Evolutionary conservation across 2,888 invertebrate genomes (phyloP).

Genomic region (Helobdella robusta): DNA sequence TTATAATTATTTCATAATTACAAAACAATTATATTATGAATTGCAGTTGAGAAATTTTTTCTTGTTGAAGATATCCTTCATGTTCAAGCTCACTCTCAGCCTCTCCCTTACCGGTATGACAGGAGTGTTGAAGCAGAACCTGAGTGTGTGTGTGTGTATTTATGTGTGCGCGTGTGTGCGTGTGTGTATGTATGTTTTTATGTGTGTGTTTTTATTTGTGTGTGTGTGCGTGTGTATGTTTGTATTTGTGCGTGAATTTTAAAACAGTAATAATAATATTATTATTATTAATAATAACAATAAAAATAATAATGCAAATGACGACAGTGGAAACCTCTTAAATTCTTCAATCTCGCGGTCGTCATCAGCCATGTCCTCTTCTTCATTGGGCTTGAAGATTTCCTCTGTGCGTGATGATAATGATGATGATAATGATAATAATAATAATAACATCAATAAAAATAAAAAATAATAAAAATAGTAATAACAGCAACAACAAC

Average conservation of each 20-base stretch:
- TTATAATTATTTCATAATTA: no score
- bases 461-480: not conserved
- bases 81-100: constrained; percentile 64
- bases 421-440: not conserved
- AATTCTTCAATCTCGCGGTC: constrained; percentile 75
- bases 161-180: no score
- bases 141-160: constrained; percentile 25
- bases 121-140: constrained; percentile 71
- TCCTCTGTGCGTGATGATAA: constrained; percentile 52
- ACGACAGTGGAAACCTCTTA: constrained; percentile 55
- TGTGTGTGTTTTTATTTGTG: no score
- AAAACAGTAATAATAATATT: not conserved
- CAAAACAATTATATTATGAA: no score
- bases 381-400: constrained; percentile 71
- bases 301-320: not conserved
- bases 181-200: no score
- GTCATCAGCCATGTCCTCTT: constrained; percentile 68
- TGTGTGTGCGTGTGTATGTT: no score
- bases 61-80: constrained; percentile 59
- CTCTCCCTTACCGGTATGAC: constrained; percentile 64
- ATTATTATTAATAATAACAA: not conserved
- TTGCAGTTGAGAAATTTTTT: constrained; percentile 36
- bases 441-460: not conserved
- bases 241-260: no score
- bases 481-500: no score